Percentiles rank a stretch among this genome's conserved stretches.
phyloP scores from a whole-genome alignment of 2,888 invertebrate species.

The Nesidiocoris tenuis region DNA sequence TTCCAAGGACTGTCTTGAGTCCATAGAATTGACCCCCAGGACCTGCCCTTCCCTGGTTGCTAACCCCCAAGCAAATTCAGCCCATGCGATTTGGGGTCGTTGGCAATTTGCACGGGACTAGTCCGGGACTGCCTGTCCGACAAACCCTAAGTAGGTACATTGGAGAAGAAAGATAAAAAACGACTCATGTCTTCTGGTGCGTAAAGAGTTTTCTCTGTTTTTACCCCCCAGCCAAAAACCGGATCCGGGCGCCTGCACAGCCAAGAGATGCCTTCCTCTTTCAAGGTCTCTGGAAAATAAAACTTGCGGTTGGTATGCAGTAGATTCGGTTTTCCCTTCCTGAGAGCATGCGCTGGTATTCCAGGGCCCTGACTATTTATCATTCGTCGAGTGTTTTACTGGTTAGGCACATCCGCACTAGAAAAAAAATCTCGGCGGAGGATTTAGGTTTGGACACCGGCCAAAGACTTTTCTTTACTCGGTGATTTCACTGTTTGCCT shows the following conservation, averaged over 20 bases:
- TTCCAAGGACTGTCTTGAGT: no score
- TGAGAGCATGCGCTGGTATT: neutral
- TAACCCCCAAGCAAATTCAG: no score
- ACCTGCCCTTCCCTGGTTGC: no score
- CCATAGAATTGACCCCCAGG: no score
- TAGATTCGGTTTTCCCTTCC: neutral
- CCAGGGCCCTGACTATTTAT: neutral
- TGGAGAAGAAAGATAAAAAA: no score
- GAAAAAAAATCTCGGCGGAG: neutral
- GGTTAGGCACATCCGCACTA: neutral
- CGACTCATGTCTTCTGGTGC: no score
- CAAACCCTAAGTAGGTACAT: no score
- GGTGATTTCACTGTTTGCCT: neutral
- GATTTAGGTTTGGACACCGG: neutral
- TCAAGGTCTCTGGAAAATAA: neutral
- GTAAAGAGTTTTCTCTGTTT: neutral
- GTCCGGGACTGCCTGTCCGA: no score
- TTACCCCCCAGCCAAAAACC: neutral
- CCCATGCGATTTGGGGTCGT: no score
- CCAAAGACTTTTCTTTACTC: neutral
- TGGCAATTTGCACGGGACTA: no score
- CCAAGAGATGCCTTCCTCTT: neutral
- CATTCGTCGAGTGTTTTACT: neutral
- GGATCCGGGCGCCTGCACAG: neutral
- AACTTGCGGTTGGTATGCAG: neutral